Conservation (phyloP, 2,113 vertebrate genomes). For the Ptilorrhoa leucosticta region DNA sequence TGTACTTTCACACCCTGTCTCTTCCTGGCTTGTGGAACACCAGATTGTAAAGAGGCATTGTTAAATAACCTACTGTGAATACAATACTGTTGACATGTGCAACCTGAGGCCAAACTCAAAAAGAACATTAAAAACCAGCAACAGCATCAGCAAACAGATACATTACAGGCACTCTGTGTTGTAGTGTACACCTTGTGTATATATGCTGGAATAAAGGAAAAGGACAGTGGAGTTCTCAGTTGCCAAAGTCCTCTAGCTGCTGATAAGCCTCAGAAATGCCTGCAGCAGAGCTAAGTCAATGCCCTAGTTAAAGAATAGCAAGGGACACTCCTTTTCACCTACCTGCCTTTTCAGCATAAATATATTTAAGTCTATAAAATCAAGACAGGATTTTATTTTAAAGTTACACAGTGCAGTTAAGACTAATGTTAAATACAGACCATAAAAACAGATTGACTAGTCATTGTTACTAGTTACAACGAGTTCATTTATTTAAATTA, state of each 20-base stretch:
- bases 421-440: constrained; percentile 2
- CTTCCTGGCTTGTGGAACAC: background rate
- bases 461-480: background rate
- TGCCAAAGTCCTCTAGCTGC: background rate
- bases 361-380: background rate
- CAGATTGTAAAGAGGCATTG: background rate
- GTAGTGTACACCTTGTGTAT: background rate
- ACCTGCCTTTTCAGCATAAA: background rate
- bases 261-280: background rate
- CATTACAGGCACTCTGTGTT: background rate
- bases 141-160: background rate
- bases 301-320: background rate
- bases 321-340: background rate
- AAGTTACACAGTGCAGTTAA: background rate
- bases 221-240: background rate
- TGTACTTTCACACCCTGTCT: background rate
- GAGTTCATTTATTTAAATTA: constrained; percentile 54
- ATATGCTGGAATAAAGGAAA: background rate
- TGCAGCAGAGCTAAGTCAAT: background rate
- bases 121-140: background rate
- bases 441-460: constrained; percentile 22
- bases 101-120: background rate
- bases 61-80: background rate
- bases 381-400: background rate
- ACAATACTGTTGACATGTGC: background rate